A percentile compares a stretch with the other conserved stretches of the same genome.
Conservation (phyloP, 1,140 invertebrate genomes). For the Lasioglossum baleicum region DNA sequence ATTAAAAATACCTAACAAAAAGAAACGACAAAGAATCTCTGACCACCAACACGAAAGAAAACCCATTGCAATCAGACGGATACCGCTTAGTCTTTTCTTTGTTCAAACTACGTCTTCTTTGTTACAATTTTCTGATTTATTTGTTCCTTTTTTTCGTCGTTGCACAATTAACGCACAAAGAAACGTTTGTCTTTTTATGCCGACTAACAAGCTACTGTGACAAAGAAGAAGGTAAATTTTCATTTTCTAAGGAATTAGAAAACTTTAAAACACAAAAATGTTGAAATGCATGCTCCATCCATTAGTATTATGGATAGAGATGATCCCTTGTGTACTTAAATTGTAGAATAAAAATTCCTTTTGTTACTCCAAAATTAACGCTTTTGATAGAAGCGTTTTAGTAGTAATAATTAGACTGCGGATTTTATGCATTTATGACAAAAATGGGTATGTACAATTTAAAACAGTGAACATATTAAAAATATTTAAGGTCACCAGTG, state of each 20-base stretch:
- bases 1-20: not conserved
- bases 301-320: too few relatives aligned
- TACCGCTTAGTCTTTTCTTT: not conserved
- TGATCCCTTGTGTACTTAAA: not conserved
- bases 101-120: not conserved
- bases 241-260: slow-evolving; percentile 20
- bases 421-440: too few relatives aligned
- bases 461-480: too few relatives aligned
- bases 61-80: slow-evolving; percentile 21
- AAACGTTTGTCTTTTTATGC: slow-evolving; percentile 23
- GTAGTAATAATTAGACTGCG: too few relatives aligned
- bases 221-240: not conserved
- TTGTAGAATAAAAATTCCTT: too few relatives aligned
- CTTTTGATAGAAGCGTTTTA: too few relatives aligned
- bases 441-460: too few relatives aligned
- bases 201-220: slow-evolving; percentile 28
- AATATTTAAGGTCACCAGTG: too few relatives aligned
- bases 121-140: slow-evolving; percentile 29
- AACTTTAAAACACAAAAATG: not conserved
- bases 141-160: not conserved
- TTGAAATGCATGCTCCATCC: not conserved
- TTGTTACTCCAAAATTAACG: too few relatives aligned
- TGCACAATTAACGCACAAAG: slow-evolving; percentile 30
- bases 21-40: slow-evolving; percentile 1
- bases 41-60: not conserved